These are phyloP conservation scores for Sitophilus oryzae DNA, from an alignment of 1,140 invertebrate genomes.

Conservation along the genomic window DNA sequence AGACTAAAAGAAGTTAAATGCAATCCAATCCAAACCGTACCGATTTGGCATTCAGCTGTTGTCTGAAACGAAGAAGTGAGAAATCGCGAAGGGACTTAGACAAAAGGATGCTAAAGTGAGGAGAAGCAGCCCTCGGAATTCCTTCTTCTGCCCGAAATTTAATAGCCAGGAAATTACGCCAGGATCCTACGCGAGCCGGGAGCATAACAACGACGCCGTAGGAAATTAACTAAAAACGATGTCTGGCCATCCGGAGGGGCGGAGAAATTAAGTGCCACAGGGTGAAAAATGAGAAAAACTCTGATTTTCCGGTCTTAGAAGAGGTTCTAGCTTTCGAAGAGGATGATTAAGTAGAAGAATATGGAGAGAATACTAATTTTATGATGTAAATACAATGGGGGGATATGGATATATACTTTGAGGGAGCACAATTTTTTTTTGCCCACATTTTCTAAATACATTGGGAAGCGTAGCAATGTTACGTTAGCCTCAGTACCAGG, in stretches of 20 bases:
- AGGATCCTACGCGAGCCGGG: slow-evolving; percentile 23
- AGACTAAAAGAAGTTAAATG: no score
- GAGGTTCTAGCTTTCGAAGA: no score
- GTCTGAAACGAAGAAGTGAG: neutral
- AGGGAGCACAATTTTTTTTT: no score
- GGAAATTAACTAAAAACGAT: slow-evolving; percentile 26
- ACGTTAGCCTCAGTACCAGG: no score
- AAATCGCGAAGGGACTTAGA: neutral
- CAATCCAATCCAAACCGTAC: no score
- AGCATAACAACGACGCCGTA: slow-evolving; percentile 25
- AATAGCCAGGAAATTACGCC: slow-evolving; percentile 29
- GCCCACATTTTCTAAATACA: no score
- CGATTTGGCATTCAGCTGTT: neutral
- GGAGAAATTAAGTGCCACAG: neutral
- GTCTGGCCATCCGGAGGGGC: neutral
- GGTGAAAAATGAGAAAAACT: neutral
- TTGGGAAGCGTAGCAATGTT: no score
- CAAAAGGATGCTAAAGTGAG: neutral
- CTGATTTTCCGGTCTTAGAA: no score
- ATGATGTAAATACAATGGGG: no score
- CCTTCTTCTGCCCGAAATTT: slow-evolving; percentile 1
- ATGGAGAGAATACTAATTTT: no score
- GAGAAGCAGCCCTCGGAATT: neutral
- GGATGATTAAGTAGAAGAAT: no score
- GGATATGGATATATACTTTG: no score